A percentile compares a stretch with the other conserved stretches of the same genome.
Evolutionary conservation across 2,888 invertebrate genomes (phyloP).

Genomic region (Atethmia centrago): DNA sequence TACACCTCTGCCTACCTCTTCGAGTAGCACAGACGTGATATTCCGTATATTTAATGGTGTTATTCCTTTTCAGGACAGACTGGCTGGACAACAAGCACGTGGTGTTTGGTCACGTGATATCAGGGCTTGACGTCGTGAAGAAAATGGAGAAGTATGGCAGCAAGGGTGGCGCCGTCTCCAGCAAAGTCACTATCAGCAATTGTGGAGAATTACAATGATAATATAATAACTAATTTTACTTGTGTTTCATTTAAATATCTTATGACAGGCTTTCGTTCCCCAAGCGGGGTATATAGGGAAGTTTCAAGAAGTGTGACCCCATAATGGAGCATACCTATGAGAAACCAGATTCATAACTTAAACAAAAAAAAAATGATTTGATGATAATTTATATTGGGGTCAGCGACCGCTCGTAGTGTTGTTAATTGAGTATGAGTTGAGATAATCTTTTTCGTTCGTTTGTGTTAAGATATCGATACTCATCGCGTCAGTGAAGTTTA

Average conservation of each 20-base stretch:
- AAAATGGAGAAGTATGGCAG: constrained; percentile 97
- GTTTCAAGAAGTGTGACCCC: background rate
- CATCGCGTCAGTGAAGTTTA: too few relatives aligned
- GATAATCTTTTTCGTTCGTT: too few relatives aligned
- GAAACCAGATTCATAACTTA: background rate
- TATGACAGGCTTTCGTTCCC: too few relatives aligned
- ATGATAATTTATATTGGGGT: too few relatives aligned
- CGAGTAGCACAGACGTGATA: background rate
- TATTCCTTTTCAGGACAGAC: constrained; percentile 91
- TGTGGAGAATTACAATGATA: constrained; percentile 95
- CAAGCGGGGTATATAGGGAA: too few relatives aligned
- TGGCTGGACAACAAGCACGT: constrained; percentile 99
- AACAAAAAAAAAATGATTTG: too few relatives aligned
- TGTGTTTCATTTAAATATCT: constrained; percentile 47
- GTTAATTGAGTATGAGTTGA: too few relatives aligned
- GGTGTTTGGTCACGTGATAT: constrained; percentile 98
- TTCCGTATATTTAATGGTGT: constrained; percentile 21
- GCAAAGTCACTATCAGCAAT: constrained; percentile 95
- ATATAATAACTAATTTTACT: constrained; percentile 56
- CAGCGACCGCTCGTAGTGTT: too few relatives aligned
- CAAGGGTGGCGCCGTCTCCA: constrained; percentile 94
- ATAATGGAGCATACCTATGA: background rate
- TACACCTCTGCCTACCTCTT: background rate
- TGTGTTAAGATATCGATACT: too few relatives aligned
- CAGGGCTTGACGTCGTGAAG: constrained; percentile 97